Conservation (phyloP, 2,113 vertebrate species). For the Phyllostomus hastatus region DNA sequence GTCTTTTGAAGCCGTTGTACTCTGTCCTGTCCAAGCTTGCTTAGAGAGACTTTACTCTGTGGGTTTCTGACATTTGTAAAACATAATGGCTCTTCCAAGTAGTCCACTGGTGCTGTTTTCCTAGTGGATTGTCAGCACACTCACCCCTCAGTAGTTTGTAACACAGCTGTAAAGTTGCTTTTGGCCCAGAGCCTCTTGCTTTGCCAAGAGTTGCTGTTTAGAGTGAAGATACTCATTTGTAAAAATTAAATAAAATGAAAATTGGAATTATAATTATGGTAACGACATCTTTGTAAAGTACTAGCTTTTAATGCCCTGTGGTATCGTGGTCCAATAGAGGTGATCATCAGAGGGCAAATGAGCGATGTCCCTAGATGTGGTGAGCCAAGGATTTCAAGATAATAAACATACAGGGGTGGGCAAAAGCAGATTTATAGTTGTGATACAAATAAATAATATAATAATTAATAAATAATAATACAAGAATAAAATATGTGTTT, state of each 20-base stretch:
- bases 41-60: conserved; percentile 14
- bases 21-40: neutral
- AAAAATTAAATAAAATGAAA: neutral
- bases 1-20: neutral
- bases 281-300: neutral
- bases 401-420: neutral
- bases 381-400: neutral
- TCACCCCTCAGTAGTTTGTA: neutral
- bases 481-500: neutral
- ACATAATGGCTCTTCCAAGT: neutral
- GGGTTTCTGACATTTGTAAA: neutral
- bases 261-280: neutral
- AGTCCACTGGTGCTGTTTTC: neutral
- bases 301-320: neutral
- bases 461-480: neutral
- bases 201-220: conserved; percentile 34
- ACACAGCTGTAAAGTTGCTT: neutral
- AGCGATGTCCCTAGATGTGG: neutral
- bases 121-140: neutral
- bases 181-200: neutral
- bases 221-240: conserved; percentile 36
- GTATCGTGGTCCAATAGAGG: neutral
- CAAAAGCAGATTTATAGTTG: neutral
- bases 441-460: neutral
- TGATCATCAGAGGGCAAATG: neutral